Evolutionary conservation across 2,888 invertebrate species (phyloP).

Genomic region (Dryadula phaetusa): DNA sequence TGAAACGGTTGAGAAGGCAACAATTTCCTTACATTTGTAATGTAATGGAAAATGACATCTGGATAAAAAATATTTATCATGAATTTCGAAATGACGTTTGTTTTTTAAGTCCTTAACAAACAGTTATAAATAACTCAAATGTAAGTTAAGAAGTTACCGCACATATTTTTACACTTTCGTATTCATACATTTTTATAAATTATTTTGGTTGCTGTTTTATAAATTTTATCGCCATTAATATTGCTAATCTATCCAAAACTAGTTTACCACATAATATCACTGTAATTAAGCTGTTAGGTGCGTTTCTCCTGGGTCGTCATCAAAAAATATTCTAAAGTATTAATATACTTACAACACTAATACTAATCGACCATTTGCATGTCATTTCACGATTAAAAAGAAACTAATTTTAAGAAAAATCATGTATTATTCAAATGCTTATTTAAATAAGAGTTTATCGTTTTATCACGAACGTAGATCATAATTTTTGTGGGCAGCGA

Average conservation of each 20-base stretch:
- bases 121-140: no score
- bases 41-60: constrained; percentile 59
- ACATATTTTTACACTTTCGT: no score
- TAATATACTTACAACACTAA: constrained; percentile 1
- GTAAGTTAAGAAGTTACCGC: no score
- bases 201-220: no score
- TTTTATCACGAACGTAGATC: constrained; percentile 71
- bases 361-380: constrained; percentile 26
- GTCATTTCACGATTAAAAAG: constrained; percentile 22
- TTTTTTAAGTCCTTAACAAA: no score
- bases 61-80: constrained; percentile 26
- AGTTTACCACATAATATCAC: no score
- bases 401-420: constrained; percentile 31
- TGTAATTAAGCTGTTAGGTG: no score
- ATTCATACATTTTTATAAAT: no score
- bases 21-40: constrained; percentile 64
- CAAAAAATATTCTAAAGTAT: neutral
- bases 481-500: constrained; percentile 75
- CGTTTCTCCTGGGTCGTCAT: no score
- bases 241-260: no score
- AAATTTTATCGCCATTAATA: no score
- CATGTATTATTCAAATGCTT: constrained; percentile 54
- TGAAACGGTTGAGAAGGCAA: constrained; percentile 67
- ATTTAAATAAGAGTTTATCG: constrained; percentile 62
- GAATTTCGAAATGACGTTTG: neutral